phyloP scores from a whole-genome alignment of 2,797 vertebrate genomes.

The Rhinoraja longicauda region DNA sequence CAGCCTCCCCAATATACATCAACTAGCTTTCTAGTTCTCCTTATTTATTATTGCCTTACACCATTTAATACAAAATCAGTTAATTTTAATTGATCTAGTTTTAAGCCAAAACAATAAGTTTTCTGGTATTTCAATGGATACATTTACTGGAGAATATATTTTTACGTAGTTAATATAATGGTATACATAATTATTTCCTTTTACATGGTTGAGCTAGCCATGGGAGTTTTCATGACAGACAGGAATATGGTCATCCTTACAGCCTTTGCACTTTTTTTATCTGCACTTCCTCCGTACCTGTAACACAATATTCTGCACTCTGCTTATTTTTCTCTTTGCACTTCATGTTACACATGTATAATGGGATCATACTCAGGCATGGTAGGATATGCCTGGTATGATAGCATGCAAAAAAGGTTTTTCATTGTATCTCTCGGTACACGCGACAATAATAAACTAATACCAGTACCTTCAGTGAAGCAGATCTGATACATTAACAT shows the following conservation, averaged over 20 bases:
- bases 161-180: neutral
- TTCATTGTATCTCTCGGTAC: too few relatives aligned
- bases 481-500: too few relatives aligned
- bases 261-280: too few relatives aligned
- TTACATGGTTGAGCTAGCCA: neutral
- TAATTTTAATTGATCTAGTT: neutral
- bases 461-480: neutral
- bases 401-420: too few relatives aligned
- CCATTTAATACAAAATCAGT: neutral
- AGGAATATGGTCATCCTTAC: neutral
- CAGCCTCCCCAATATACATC: neutral
- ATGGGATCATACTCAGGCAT: too few relatives aligned
- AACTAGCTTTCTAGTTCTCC: neutral
- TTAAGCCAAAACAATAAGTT: neutral
- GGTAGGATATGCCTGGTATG: too few relatives aligned
- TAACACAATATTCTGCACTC: too few relatives aligned
- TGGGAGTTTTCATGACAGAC: neutral
- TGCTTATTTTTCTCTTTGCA: too few relatives aligned
- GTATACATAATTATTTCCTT: neutral
- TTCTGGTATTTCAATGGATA: neutral
- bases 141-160: neutral
- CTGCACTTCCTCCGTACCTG: too few relatives aligned
- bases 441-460: too few relatives aligned
- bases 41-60: neutral
- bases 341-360: too few relatives aligned